phyloP scores from a whole-genome alignment of 2,113 vertebrate species.

The Solea solea region DNA sequence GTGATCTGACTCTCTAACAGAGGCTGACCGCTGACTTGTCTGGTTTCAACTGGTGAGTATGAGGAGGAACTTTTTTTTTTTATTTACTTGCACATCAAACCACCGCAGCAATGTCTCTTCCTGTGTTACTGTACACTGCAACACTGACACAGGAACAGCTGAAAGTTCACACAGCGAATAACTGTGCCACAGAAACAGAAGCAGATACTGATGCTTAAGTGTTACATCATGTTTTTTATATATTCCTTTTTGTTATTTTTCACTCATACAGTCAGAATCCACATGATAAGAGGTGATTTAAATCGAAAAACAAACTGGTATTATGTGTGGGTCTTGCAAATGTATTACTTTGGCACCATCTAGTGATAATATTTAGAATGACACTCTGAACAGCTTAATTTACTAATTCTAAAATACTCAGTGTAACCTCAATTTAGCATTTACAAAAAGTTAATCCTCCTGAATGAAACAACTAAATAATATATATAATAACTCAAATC shows the following conservation, averaged over 20 bases:
- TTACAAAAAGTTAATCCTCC: not conserved
- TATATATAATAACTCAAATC: too few relatives aligned
- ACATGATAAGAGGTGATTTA: too few relatives aligned
- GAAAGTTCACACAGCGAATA: not conserved
- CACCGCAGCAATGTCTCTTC: not conserved
- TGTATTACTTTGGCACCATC: not conserved
- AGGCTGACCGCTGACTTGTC: conserved; percentile 70
- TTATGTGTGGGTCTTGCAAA: not conserved
- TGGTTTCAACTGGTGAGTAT: conserved; percentile 75
- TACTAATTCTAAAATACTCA: too few relatives aligned
- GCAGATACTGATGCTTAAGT: conserved; percentile 1
- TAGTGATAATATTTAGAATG: not conserved
- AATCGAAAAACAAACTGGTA: too few relatives aligned
- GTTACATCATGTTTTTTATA: too few relatives aligned
- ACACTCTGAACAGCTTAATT: not conserved
- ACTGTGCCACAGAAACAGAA: conserved; percentile 17
- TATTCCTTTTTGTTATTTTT: too few relatives aligned
- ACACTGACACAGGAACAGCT: not conserved
- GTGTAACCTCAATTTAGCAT: not conserved
- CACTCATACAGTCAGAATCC: too few relatives aligned
- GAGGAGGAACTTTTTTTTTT: not conserved
- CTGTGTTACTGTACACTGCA: not conserved
- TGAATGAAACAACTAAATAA: too few relatives aligned
- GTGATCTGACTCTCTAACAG: conserved; percentile 59
- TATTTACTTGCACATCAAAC: not conserved